These are phyloP conservation scores for Scaeva pyrastri DNA, from an alignment of 2,888 invertebrate species.

Conservation along the genomic window DNA sequence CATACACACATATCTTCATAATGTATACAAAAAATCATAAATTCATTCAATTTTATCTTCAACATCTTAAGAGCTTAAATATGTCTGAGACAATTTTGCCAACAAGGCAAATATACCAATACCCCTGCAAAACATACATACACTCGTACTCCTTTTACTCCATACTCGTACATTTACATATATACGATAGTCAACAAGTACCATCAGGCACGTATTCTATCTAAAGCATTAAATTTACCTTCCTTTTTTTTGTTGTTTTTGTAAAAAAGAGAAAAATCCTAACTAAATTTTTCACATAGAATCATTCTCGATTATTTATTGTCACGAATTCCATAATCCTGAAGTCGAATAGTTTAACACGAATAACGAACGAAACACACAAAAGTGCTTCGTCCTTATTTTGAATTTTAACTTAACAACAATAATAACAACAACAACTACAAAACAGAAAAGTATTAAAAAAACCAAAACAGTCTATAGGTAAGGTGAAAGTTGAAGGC, in stretches of 20 bases:
- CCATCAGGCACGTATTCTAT: conserved; percentile 62
- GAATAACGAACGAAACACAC: conserved; percentile 58
- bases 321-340: conserved; percentile 75
- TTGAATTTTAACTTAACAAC: conserved; percentile 40
- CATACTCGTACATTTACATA: too few species aligned
- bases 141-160: too few species aligned
- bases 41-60: neutral
- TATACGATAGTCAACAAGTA: conserved; percentile 9
- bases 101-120: neutral
- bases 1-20: too few species aligned
- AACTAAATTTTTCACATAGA: conserved; percentile 65
- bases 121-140: too few species aligned
- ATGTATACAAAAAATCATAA: neutral
- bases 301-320: conserved; percentile 72
- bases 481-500: too few species aligned
- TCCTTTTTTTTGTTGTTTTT: neutral
- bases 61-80: conserved; percentile 14
- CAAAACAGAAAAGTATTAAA: neutral
- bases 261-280: conserved; percentile 41
- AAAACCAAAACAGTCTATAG: too few species aligned
- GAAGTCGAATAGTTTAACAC: conserved; percentile 75
- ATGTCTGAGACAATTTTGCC: neutral
- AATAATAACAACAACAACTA: neutral
- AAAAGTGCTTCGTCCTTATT: conserved; percentile 50
- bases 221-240: conserved; percentile 61